Conservation (phyloP, 37 sponge, comb jelly and placozoan species). For the Ianthella basta region DNA sequence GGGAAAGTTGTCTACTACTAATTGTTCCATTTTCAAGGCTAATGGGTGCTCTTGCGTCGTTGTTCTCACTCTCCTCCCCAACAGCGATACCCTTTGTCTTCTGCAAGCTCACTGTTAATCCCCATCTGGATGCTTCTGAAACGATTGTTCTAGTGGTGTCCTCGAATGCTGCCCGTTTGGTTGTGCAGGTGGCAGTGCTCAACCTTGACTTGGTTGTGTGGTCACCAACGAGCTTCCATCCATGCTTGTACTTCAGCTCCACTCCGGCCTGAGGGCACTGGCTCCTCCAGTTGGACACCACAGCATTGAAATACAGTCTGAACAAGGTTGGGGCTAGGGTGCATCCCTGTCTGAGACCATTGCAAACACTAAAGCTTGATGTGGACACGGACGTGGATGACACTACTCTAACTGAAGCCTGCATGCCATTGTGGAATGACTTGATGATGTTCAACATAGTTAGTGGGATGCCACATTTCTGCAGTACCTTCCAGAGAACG, state of each 20-base stretch:
- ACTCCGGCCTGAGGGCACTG: conserved; percentile 38
- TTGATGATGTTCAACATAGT: conserved; percentile 21
- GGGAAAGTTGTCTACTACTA: too few relatives aligned
- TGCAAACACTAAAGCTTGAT: conserved; percentile 33
- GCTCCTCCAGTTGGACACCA: conserved; percentile 35
- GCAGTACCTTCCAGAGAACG: conserved; percentile 3
- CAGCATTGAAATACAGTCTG: conserved; percentile 41
- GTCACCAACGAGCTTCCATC: conserved; percentile 53
- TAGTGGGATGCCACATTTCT: conserved; percentile 34
- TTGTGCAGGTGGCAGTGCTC: conserved; percentile 4
- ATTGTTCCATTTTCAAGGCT: too few relatives aligned
- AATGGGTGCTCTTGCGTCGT: too few relatives aligned
- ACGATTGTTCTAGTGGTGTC: conserved; percentile 8
- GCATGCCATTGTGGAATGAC: background rate
- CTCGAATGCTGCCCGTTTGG: conserved; percentile 16
- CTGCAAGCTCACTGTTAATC: conserved; percentile 26
- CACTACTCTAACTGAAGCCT: conserved; percentile 36
- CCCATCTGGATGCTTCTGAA: conserved; percentile 26
- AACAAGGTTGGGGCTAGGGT: conserved; percentile 39
- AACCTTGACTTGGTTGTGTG: conserved; percentile 44
- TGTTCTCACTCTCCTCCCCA: too few relatives aligned
- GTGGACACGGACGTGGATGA: background rate
- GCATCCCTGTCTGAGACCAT: conserved; percentile 50
- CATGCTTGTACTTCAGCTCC: conserved; percentile 11
- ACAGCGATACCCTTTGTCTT: too few relatives aligned